phyloP scores from a whole-genome alignment of 2,888 invertebrate genomes.

The Sesamia inferens region DNA sequence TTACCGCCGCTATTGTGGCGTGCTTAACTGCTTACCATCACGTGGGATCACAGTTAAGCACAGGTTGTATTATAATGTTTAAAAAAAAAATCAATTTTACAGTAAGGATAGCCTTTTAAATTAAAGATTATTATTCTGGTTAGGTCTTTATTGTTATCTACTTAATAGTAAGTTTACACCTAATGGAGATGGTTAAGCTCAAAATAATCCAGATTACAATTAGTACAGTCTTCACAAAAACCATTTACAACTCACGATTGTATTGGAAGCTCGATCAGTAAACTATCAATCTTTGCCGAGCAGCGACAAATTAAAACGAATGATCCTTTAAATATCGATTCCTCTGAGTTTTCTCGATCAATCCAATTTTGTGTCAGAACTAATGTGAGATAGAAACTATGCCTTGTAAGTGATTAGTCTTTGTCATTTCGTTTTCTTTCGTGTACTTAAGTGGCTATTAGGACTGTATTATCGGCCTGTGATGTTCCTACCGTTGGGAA shows the following conservation, averaged over 20 bases:
- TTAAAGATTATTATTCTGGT: neutral
- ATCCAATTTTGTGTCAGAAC: slow-evolving; percentile 63
- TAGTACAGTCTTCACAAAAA: neutral
- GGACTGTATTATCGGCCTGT: neutral
- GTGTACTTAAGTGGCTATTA: slow-evolving; percentile 1
- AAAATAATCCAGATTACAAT: slow-evolving; percentile 4
- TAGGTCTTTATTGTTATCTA: neutral
- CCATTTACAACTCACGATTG: slow-evolving; percentile 40
- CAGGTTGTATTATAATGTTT: too few species aligned
- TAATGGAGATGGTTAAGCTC: neutral
- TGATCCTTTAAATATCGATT: slow-evolving; percentile 59
- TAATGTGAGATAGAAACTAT: slow-evolving; percentile 39
- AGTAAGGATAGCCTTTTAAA: neutral
- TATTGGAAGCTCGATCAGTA: slow-evolving; percentile 11
- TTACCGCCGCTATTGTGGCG: too few species aligned
- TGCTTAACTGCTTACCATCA: too few species aligned
- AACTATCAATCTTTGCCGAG: slow-evolving; percentile 52
- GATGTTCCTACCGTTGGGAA: too few species aligned
- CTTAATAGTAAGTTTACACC: neutral
- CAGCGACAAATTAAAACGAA: slow-evolving; percentile 61
- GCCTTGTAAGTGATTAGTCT: slow-evolving; percentile 33
- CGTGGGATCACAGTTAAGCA: too few species aligned
- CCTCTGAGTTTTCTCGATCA: slow-evolving; percentile 53
- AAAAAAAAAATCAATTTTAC: neutral
- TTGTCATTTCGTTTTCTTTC: slow-evolving; percentile 26